A percentile compares a stretch with the other conserved stretches of the same genome.
Evolutionary conservation across 2,113 vertebrate species (phyloP).

Genomic region (Indri indri): DNA sequence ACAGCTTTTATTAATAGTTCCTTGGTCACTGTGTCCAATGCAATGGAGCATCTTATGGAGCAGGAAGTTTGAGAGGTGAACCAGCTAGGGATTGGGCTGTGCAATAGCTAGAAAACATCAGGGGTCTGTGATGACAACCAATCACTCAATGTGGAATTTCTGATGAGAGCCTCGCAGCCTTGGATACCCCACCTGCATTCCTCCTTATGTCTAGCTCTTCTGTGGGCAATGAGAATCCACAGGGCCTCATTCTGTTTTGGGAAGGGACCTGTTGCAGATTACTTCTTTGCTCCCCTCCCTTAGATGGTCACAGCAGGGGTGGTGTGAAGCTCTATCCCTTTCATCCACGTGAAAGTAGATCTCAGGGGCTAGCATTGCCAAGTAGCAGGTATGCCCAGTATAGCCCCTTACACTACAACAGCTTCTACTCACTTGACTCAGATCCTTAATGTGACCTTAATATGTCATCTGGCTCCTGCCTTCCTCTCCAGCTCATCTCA

Average conservation of each 20-base stretch:
- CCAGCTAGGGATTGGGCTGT: neutral
- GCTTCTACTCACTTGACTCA: neutral
- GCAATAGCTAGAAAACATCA: conserved; percentile 33
- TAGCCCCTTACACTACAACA: neutral
- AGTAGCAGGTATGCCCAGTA: neutral
- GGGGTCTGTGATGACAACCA: neutral
- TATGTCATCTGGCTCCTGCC: neutral
- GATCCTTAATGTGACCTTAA: neutral
- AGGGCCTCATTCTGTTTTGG: conserved; percentile 17
- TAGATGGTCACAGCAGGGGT: neutral
- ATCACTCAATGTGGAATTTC: neutral
- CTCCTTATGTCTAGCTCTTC: neutral
- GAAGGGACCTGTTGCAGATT: neutral
- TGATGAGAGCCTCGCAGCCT: neutral
- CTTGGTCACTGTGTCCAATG: neutral
- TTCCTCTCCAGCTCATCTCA: neutral
- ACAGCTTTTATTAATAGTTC: neutral
- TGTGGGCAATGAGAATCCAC: neutral
- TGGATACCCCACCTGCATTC: neutral
- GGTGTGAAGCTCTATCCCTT: neutral
- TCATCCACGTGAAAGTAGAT: neutral
- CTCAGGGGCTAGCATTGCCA: neutral
- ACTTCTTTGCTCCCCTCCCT: neutral
- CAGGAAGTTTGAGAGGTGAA: conserved; percentile 22
- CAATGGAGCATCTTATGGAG: neutral